Conservation (phyloP, 2,797 vertebrate genomes). For the Streptopelia turtur region DNA sequence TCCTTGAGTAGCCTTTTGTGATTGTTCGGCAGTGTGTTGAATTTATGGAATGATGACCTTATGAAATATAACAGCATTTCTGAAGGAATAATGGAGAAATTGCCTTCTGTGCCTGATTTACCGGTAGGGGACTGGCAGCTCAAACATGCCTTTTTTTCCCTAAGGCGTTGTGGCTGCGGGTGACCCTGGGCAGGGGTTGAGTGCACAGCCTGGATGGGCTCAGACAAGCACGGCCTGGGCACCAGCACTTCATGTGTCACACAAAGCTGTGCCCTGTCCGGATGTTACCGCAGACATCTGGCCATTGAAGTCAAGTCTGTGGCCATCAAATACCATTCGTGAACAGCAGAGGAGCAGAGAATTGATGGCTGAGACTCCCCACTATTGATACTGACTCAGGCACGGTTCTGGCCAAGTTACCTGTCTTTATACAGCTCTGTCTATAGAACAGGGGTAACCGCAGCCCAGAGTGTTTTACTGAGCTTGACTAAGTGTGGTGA, state of each 20-base stretch:
- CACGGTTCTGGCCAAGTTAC: background rate
- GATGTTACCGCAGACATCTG: background rate
- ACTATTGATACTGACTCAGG: background rate
- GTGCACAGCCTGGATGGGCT: background rate
- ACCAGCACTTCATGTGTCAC: accelerated
- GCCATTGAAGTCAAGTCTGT: background rate
- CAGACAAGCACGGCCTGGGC: background rate
- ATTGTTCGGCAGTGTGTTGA: background rate
- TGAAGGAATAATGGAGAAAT: slow-evolving; percentile 21
- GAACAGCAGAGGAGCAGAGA: background rate
- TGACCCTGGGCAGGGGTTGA: background rate
- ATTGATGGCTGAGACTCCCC: background rate
- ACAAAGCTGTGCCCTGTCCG: accelerated
- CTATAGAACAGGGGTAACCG: background rate
- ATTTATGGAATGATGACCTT: background rate
- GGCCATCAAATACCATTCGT: background rate
- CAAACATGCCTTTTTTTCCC: background rate
- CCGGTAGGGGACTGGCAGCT: background rate
- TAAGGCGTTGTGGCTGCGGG: background rate
- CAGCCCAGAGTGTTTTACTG: background rate
- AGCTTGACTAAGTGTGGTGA: background rate
- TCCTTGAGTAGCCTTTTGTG: slow-evolving; percentile 17
- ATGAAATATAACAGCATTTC: slow-evolving; percentile 9
- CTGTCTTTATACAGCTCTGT: background rate
- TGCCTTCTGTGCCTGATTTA: background rate